These are phyloP conservation scores for Schizopygopsis pylzovi DNA, from an alignment of 2,797 vertebrate species.

Conservation along the genomic window DNA sequence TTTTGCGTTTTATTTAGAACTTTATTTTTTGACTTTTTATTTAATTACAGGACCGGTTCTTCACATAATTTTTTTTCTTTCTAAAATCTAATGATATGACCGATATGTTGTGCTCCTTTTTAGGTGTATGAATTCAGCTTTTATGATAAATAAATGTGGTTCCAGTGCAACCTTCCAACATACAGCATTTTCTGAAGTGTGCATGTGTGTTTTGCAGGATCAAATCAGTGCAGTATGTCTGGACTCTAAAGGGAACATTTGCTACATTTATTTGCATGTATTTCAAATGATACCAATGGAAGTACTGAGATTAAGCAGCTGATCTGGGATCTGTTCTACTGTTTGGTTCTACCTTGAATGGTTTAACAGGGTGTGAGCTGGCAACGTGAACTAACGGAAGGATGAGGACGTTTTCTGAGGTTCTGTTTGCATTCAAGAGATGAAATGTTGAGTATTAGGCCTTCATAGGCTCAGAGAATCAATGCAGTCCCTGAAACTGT, in stretches of 20 bases:
- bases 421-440: slow-evolving; percentile 15
- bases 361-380: slow-evolving; percentile 13
- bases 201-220: slow-evolving; percentile 17
- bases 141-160: slow-evolving; percentile 30
- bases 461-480: neutral
- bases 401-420: neutral
- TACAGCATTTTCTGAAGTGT: slow-evolving; percentile 1
- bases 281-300: slow-evolving; percentile 48
- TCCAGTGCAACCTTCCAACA: slow-evolving; percentile 1
- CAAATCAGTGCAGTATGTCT: slow-evolving; percentile 6
- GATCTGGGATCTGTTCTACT: slow-evolving; percentile 52
- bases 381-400: neutral
- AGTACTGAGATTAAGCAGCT: slow-evolving; percentile 57
- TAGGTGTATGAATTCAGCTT: slow-evolving; percentile 36
- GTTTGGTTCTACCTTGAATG: slow-evolving; percentile 21
- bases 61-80: neutral
- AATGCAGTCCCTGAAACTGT: slow-evolving; percentile 60
- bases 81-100: slow-evolving; percentile 59
- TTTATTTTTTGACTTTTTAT: slow-evolving; percentile 40
- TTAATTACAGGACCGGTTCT: neutral
- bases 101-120: slow-evolving; percentile 55
- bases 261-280: slow-evolving; percentile 39
- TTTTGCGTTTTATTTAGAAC: neutral
- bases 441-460: slow-evolving; percentile 19
- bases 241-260: slow-evolving; percentile 11